Conservation (phyloP, 2,888 invertebrate genomes). For the Mystacides longicornis region DNA sequence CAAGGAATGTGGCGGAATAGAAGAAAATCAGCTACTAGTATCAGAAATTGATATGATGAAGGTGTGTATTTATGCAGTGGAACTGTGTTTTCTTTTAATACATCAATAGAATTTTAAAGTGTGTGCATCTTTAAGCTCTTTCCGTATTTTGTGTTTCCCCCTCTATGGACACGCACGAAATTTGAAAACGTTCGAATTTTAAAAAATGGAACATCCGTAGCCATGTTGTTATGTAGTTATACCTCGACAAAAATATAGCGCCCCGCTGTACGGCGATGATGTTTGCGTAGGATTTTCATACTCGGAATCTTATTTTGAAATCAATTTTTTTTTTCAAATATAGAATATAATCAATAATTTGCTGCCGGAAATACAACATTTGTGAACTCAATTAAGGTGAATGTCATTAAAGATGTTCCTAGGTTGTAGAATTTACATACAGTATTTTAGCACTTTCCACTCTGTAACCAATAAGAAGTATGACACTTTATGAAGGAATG, state of each 20-base stretch:
- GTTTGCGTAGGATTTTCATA: too few species aligned
- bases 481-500: too few species aligned
- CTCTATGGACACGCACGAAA: constrained; percentile 10
- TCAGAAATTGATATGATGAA: not conserved
- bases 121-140: not conserved
- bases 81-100: too few species aligned
- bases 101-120: not conserved
- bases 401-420: too few species aligned
- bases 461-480: too few species aligned
- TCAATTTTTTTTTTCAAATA: too few species aligned
- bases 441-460: too few species aligned
- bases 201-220: constrained; percentile 9
- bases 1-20: not conserved
- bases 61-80: not conserved
- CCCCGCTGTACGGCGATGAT: not conserved
- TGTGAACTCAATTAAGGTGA: not conserved
- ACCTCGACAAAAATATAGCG: not conserved
- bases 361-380: not conserved
- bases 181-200: constrained; percentile 16
- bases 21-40: not conserved
- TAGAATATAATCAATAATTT: too few species aligned
- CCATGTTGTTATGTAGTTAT: not conserved
- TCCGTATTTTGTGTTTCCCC: not conserved
- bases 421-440: too few species aligned
- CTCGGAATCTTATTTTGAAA: too few species aligned